Conservation (phyloP, 1,140 invertebrate species). For the Drosophila willistoni region DNA sequence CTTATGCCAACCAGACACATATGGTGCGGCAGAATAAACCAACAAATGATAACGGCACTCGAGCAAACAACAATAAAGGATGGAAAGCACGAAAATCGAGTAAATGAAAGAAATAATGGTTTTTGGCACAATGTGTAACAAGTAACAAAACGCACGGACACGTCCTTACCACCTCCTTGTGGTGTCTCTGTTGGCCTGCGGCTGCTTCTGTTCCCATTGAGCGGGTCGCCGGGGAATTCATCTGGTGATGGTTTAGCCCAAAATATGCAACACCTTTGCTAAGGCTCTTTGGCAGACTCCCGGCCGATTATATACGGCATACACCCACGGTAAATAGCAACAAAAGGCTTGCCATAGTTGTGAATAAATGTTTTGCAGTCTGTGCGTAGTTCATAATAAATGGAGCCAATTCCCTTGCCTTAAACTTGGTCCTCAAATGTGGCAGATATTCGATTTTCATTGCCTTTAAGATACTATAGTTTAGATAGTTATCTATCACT, state of each 20-base stretch:
- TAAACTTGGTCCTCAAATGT: neutral
- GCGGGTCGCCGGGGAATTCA: constrained; percentile 11
- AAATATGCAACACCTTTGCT: constrained; percentile 11
- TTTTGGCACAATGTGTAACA: constrained; percentile 69
- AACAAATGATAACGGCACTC: constrained; percentile 79
- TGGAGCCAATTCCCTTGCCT: constrained; percentile 57
- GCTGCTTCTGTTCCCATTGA: constrained; percentile 2
- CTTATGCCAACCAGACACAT: constrained; percentile 47
- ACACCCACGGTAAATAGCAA: constrained; percentile 35
- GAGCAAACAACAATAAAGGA: constrained; percentile 81
- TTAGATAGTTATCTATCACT: too few species aligned
- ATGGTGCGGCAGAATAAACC: constrained; percentile 70
- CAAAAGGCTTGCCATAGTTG: constrained; percentile 43
- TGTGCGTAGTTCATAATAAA: constrained; percentile 53
- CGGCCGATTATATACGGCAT: constrained; percentile 1
- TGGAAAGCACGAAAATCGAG: constrained; percentile 71
- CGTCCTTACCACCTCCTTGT: constrained; percentile 4
- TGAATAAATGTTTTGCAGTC: constrained; percentile 21
- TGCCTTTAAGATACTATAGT: neutral
- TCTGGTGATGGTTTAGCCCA: constrained; percentile 13
- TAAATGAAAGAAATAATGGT: constrained; percentile 78
- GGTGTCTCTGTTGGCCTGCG: constrained; percentile 1
- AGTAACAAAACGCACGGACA: constrained; percentile 60
- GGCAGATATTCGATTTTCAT: neutral
- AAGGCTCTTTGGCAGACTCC: neutral